phyloP scores from a whole-genome alignment of 2,888 invertebrate genomes.

The Macrophya alboannulata region DNA sequence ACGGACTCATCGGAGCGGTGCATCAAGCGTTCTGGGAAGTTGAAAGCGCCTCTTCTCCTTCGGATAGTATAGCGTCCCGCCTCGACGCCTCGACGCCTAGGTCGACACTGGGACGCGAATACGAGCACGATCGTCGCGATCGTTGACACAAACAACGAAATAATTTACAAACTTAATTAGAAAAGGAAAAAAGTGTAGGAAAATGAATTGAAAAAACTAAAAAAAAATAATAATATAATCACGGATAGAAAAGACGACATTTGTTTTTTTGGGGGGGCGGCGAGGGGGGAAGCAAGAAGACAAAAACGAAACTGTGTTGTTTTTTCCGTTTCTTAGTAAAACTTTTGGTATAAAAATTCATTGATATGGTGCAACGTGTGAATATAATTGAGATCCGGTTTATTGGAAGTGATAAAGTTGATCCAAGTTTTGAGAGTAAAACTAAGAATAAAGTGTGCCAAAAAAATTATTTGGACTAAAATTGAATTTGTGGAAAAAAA shows the following conservation, averaged over 20 bases:
- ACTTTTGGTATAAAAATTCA: neutral
- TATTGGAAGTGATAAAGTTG: neutral
- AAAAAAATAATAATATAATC: neutral
- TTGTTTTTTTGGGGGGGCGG: too few species aligned
- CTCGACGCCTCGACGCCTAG: conserved; percentile 31
- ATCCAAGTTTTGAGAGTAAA: neutral
- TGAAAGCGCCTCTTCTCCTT: neutral
- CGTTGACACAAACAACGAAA: conserved; percentile 39
- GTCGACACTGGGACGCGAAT: neutral
- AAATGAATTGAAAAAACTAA: neutral
- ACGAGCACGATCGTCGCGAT: neutral
- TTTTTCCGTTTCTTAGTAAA: neutral
- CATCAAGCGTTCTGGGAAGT: conserved; percentile 37
- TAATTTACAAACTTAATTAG: conserved; percentile 35
- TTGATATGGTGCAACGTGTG: neutral
- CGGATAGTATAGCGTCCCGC: conserved; percentile 17
- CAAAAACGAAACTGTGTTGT: neutral
- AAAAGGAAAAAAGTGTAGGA: conserved; percentile 17
- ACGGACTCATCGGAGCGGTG: conserved; percentile 36
- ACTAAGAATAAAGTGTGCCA: neutral
- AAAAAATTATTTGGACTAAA: neutral
- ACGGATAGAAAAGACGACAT: neutral
- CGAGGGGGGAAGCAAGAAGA: too few species aligned
- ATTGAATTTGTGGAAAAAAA: neutral
- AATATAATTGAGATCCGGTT: neutral